These are phyloP conservation scores for Fopius arisanus DNA, from an alignment of 1,140 invertebrate genomes.

Conservation along the genomic window DNA sequence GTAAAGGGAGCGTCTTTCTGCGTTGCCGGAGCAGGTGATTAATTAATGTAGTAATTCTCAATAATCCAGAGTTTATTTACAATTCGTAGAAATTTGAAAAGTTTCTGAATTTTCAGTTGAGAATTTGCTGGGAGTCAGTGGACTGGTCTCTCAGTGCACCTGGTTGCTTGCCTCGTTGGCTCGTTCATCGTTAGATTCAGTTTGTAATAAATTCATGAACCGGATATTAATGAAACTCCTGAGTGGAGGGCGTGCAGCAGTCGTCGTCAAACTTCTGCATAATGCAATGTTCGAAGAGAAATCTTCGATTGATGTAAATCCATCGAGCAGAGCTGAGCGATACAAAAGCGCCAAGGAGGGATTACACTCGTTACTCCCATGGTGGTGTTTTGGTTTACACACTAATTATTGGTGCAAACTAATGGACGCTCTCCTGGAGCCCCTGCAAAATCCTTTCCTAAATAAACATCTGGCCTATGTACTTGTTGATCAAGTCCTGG, in stretches of 20 bases:
- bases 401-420: constrained; percentile 51
- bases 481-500: constrained; percentile 60
- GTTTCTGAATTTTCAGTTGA: constrained; percentile 58
- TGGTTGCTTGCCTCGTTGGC: constrained; percentile 53
- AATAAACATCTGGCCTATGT: constrained; percentile 64
- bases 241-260: constrained; percentile 55
- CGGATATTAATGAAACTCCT: constrained; percentile 52
- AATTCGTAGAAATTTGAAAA: too few relatives aligned
- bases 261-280: constrained; percentile 55
- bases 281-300: constrained; percentile 46
- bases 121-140: constrained; percentile 46
- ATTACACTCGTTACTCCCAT: constrained; percentile 52
- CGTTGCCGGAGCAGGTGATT: constrained; percentile 53
- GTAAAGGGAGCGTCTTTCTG: constrained; percentile 55
- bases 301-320: constrained; percentile 28
- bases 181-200: constrained; percentile 49
- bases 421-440: constrained; percentile 54
- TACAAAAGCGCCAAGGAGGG: constrained; percentile 52
- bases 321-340: constrained; percentile 32
- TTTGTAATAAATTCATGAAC: constrained; percentile 48
- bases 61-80: too few relatives aligned
- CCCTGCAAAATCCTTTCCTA: constrained; percentile 54
- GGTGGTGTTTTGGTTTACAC: constrained; percentile 52
- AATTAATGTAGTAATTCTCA: too few relatives aligned
- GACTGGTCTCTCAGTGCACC: constrained; percentile 42